Evolutionary conservation across 2,113 vertebrate species (phyloP), one percentile per base, ranked within the genome.

Genomic region (Rattus norvegicus): DNA sequence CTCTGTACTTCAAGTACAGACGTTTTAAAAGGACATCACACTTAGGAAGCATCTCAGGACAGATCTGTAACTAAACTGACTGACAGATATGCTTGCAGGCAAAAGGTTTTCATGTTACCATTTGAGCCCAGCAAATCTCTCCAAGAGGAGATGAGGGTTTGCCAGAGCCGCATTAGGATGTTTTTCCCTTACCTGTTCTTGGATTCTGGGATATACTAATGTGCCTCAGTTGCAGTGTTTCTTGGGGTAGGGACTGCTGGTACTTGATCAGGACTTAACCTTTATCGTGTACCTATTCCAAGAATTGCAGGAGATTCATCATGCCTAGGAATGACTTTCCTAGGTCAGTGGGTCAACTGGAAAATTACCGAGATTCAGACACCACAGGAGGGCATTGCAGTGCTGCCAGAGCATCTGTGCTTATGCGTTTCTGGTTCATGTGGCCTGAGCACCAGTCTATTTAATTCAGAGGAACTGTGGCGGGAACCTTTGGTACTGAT

Each of bases 41-140:
- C 67, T 92, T 54, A 56, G 61, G 4, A 94, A 56, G 47, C 39
- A 90, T 22, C 28, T 36, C 16, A 93, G 24, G 65, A 86, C 76
- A 72, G 13, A 39, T 88, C 9, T 88, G 3, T 79, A 80, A 79
- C 22, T 59, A 83, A 14, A 43, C 5, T 52, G n/a, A 84, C 28
- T 36, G 24, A 20, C 39, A 17, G 39, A 39, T 91, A 75, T 92
- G 49, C 20, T 7, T 54, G 14, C 16, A 36, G 22, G 56, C 33
- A 73, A 28, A 76, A 61, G 67, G 86, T 80, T 93, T 88, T 90
- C 17, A 43, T 52, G 8, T 90, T 77, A 39, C 81, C 22, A 81
- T 90, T 94, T 61, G 80, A 97, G 85, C 79, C 54, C 92, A 47
- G 5, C 13, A 69, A 56, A 5, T 26, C 47, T 81, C 70, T 93